phyloP scores from a whole-genome alignment of 1,140 invertebrate species.

The Halesus radiatus region DNA sequence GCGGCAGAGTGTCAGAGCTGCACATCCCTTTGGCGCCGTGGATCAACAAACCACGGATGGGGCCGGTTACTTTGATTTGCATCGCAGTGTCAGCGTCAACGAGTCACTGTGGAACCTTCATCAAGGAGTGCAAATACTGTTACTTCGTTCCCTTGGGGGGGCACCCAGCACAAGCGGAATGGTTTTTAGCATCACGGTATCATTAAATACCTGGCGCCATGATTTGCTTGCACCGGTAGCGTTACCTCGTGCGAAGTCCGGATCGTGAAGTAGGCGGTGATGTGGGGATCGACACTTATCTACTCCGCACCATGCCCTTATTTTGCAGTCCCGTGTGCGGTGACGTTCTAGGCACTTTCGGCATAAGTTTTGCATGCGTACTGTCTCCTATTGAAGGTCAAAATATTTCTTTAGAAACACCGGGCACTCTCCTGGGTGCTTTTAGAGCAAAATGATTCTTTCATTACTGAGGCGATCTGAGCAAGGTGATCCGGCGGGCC shows the following conservation, averaged over 20 bases:
- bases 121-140: background rate
- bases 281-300: background rate
- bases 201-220: background rate
- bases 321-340: no score
- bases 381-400: no score
- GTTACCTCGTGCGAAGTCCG: background rate
- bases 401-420: no score
- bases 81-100: background rate
- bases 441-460: no score
- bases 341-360: no score
- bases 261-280: background rate
- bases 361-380: no score
- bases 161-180: background rate
- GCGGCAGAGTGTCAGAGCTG: background rate
- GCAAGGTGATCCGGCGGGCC: no score
- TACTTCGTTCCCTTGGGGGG: background rate
- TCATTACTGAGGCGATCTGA: no score
- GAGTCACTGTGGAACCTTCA: background rate
- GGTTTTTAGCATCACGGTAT: background rate
- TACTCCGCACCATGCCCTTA: background rate
- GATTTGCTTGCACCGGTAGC: background rate
- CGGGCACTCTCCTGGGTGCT: no score
- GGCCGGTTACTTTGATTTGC: background rate
- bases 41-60: background rate
- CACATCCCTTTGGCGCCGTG: slow-evolving; percentile 6